A percentile compares a stretch with the other conserved stretches of the same genome.
Conservation (phyloP, 2,113 vertebrate genomes). For the Poeciliopsis retropinna region DNA sequence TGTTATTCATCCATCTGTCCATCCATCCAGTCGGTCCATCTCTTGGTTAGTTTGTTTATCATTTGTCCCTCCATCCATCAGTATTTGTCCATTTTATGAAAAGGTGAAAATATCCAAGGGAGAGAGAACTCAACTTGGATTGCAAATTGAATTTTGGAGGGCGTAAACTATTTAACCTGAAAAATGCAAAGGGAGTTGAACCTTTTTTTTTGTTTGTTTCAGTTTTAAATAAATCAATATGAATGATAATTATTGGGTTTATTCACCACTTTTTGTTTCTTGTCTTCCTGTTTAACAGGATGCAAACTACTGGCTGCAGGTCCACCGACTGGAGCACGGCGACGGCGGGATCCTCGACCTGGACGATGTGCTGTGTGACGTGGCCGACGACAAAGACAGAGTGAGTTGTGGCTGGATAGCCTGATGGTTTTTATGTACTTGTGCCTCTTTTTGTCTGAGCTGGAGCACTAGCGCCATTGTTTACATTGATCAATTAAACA, state of each 20-base stretch:
- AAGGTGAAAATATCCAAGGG: not conserved
- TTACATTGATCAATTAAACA: no score
- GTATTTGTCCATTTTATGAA: not conserved
- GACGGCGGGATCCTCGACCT: constrained; percentile 95
- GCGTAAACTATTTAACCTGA: no score
- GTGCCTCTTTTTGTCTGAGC: not conserved
- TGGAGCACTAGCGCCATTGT: not conserved
- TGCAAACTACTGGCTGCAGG: constrained; percentile 93
- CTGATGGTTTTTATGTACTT: constrained; percentile 5
- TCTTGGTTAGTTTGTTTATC: no score
- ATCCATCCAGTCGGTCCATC: no score
- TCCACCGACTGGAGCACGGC: constrained; percentile 91
- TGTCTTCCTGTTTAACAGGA: constrained; percentile 76
- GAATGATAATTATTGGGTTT: not conserved
- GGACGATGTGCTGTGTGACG: constrained; percentile 93
- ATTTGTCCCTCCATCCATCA: not conserved
- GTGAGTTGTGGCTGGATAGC: constrained; percentile 79
- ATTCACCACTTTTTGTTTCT: accelerated
- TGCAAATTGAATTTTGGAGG: not conserved
- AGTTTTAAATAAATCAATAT: not conserved
- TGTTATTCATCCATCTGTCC: no score
- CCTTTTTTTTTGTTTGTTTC: no score
- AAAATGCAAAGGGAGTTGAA: not conserved
- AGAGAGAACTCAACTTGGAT: not conserved
- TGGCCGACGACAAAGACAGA: constrained; percentile 95